Evolutionary conservation across 2,888 invertebrate genomes (phyloP).

Genomic region (Heliothis peltigera): DNA sequence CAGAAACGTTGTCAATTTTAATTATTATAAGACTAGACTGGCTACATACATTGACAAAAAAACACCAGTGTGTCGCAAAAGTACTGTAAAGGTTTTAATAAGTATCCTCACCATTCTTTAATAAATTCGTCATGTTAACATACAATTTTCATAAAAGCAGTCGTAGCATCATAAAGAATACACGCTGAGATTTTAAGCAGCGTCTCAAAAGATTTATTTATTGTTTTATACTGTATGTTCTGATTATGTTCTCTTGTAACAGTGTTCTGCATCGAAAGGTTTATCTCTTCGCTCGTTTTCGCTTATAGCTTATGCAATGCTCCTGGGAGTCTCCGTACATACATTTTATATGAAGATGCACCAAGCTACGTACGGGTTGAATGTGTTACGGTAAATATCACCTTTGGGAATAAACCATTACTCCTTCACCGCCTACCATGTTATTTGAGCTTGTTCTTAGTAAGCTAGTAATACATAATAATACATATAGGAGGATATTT

Average conservation of each 20-base stretch:
- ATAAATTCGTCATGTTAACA: conserved; percentile 53
- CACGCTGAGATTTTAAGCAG: conserved; percentile 28
- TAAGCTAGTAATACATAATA: neutral
- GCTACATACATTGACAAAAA: conserved; percentile 4
- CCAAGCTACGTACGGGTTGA: conserved; percentile 14
- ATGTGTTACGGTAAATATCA: conserved; percentile 40
- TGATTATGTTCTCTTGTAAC: conserved; percentile 30
- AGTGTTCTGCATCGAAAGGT: conserved; percentile 22
- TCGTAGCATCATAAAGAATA: conserved; percentile 41
- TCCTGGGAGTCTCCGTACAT: conserved; percentile 33
- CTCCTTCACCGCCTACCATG: conserved; percentile 5
- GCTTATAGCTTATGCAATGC: conserved; percentile 51
- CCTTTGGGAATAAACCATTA: conserved; percentile 39
- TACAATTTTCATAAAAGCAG: conserved; percentile 46
- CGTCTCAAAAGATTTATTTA: conserved; percentile 33
- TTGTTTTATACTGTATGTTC: conserved; percentile 40
- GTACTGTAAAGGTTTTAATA: conserved; percentile 3
- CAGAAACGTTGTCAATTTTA: neutral
- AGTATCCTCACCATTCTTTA: conserved; percentile 15
- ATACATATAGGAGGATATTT: neutral
- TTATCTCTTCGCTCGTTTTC: conserved; percentile 29
- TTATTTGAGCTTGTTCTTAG: neutral
- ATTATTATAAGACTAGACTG: no score
- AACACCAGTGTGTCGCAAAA: conserved; percentile 10
- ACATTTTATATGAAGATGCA: conserved; percentile 35